phyloP scores from a whole-genome alignment of 2,797 vertebrate genomes.

The Gymnoscopelus microlampas region DNA sequence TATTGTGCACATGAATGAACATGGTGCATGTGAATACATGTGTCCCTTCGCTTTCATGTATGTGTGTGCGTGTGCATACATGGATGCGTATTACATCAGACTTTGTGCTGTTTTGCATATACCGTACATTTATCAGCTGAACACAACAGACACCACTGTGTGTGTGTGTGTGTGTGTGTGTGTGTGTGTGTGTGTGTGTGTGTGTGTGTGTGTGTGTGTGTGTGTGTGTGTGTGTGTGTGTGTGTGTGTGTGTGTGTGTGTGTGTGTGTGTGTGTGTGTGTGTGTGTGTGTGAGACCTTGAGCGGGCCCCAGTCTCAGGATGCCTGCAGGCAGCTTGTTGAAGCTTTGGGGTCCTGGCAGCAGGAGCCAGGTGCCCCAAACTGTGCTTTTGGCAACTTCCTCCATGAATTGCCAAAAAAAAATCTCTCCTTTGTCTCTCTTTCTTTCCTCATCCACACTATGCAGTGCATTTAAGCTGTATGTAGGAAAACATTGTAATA shows the following conservation, averaged over 20 bases:
- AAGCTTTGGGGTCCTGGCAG: constrained; percentile 73
- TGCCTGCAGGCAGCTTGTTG: constrained; percentile 67
- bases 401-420: constrained; percentile 38
- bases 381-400: constrained; percentile 61
- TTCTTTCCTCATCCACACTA: not conserved
- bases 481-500: too few species aligned
- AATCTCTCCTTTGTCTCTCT: constrained; percentile 18
- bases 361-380: constrained; percentile 38
- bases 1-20: too few species aligned
- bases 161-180: constrained; percentile 7
- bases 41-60: too few species aligned
- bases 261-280: not conserved
- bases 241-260: constrained; percentile 17
- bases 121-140: too few species aligned
- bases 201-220: constrained; percentile 14
- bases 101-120: too few species aligned
- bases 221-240: constrained; percentile 2
- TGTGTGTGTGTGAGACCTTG: constrained; percentile 40
- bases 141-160: not conserved
- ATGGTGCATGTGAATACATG: too few species aligned
- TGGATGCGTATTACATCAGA: too few species aligned
- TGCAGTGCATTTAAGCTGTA: too few species aligned
- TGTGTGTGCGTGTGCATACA: not conserved
- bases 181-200: constrained; percentile 7
- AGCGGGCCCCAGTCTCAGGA: constrained; percentile 48